These are phyloP conservation scores for Drosophila sordidula DNA, from an alignment of 2,888 invertebrate genomes.

Conservation along the genomic window DNA sequence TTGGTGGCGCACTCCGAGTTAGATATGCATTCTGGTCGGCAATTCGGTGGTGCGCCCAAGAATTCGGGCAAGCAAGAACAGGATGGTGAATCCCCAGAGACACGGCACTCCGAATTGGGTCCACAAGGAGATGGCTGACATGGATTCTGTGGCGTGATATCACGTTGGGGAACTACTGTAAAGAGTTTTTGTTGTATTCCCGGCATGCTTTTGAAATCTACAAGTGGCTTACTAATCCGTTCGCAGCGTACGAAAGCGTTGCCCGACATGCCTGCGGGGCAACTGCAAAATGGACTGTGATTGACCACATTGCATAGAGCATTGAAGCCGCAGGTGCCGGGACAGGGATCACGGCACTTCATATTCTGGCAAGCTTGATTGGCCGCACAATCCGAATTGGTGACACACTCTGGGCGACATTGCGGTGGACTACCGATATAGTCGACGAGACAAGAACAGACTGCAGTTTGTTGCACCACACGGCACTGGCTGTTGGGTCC, in stretches of 20 bases:
- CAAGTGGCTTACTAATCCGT: constrained; percentile 81
- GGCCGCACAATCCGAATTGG: constrained; percentile 89
- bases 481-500: constrained; percentile 90
- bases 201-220: background rate
- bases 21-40: constrained; percentile 88
- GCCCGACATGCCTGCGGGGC: constrained; percentile 88
- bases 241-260: constrained; percentile 88
- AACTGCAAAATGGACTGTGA: constrained; percentile 90
- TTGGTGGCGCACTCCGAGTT: constrained; percentile 88
- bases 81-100: constrained; percentile 84
- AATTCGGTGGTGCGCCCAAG: constrained; percentile 88
- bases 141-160: constrained; percentile 84
- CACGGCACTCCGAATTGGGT: constrained; percentile 89
- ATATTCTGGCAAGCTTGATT: constrained; percentile 89
- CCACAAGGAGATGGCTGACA: constrained; percentile 90
- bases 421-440: constrained; percentile 90
- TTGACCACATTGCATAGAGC: constrained; percentile 90
- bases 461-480: constrained; percentile 88
- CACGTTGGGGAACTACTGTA: constrained; percentile 69
- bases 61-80: constrained; percentile 87
- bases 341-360: constrained; percentile 91
- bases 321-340: constrained; percentile 90
- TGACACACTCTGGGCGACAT: constrained; percentile 90
- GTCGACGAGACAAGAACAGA: constrained; percentile 88
- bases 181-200: constrained; percentile 21